These are phyloP conservation scores for Drosophila birchii DNA, from an alignment of 2,888 invertebrate species.

Conservation along the genomic window DNA sequence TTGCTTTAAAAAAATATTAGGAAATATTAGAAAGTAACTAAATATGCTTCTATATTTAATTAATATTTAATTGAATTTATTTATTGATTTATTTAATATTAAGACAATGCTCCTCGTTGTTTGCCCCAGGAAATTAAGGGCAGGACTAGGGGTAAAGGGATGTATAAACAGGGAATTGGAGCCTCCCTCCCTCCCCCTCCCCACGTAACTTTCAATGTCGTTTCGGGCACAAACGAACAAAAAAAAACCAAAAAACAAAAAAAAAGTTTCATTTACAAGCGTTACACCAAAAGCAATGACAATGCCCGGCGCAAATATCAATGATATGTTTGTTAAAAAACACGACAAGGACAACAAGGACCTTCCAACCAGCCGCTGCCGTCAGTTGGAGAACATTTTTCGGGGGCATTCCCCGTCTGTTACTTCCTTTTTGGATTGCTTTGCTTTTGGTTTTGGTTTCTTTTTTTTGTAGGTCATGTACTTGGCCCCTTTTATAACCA, in stretches of 20 bases:
- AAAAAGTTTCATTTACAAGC: slow-evolving; percentile 70
- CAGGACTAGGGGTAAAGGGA: background rate
- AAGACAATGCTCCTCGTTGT: background rate
- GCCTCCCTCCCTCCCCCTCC: background rate
- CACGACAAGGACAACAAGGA: slow-evolving; percentile 59
- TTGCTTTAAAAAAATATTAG: no score
- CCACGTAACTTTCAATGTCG: slow-evolving; percentile 72
- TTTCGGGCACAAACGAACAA: slow-evolving; percentile 38
- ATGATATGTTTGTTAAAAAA: slow-evolving; percentile 79
- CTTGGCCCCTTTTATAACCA: slow-evolving; percentile 49
- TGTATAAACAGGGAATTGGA: slow-evolving; percentile 4
- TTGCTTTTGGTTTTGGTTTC: slow-evolving; percentile 5
- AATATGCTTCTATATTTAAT: background rate
- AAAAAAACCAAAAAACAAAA: no score
- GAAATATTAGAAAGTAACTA: background rate
- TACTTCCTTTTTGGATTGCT: slow-evolving; percentile 2
- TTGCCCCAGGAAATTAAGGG: background rate
- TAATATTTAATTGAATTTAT: no score
- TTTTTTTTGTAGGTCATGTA: slow-evolving; percentile 59
- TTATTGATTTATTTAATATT: background rate
- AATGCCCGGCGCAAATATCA: slow-evolving; percentile 72
- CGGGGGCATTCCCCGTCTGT: slow-evolving; percentile 20
- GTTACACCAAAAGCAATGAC: slow-evolving; percentile 37
- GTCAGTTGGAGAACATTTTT: slow-evolving; percentile 32
- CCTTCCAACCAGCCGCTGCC: slow-evolving; percentile 36